Base-by-base conservation (phyloP, 2,888 invertebrate genomes). In the Thyatira batis region DNA sequence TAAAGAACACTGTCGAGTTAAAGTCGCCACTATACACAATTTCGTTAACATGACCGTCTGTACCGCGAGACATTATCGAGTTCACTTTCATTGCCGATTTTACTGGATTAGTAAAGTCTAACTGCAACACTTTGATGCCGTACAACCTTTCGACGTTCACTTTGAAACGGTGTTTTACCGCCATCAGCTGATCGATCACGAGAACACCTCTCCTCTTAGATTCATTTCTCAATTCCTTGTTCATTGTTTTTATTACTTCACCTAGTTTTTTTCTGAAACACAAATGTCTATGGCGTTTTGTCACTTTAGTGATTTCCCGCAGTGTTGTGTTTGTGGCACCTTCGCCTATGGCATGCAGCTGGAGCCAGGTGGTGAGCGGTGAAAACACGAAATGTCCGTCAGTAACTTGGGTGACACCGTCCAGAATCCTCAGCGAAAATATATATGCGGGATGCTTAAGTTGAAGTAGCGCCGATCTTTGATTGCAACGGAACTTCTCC, bases 341-440 rank as follows among this genome's bases (percentile, higher is more conserved):
- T 58, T 86, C 84, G 0, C 85, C 79, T 9, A 89, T 23, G 0
- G 83, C 76, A 5, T 76, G 57, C 0, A 89, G 60, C 53, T 89
- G 88, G 33, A 87, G 53, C 85, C 87, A 89, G 2, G 83, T 80
- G 0, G 83, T 77, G 1, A 88, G 52, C 0, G 89, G 89, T 0
- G 89, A 87, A 53, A 76, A 87, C 0, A 85, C 82, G 50, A 87
- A 89, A 61, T 89, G 87, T 0, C 70, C 73, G 2, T 73, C 67
- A 0, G 73, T 80, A 8, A 81, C 76, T 30, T 78, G 67, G 0
- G 78, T 60, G 0, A 86, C 82, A 52, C 82, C 74, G 28, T 84
- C 81, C n/a, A 88, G 55, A 33, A 88, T 66, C 25, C 63, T 65
- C 6, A 80, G 59, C 5, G 89, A 84, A 50, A 88, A 89, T 1